A percentile compares a stretch with the other conserved stretches of the same genome.
Evolutionary conservation across 2,888 invertebrate species (phyloP).

Genomic region (Scaptomyza caliginosa): DNA sequence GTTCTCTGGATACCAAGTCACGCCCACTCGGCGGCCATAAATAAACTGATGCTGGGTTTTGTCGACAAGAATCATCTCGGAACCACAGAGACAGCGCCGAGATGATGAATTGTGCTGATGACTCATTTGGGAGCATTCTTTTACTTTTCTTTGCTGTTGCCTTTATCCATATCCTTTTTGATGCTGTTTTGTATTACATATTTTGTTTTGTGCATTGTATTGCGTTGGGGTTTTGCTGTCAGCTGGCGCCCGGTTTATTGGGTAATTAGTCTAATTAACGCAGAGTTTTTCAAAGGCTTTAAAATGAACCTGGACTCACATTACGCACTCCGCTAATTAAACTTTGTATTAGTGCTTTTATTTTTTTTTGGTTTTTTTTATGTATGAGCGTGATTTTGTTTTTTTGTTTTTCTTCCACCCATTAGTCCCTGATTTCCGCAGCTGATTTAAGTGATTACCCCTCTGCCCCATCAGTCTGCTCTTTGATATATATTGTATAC

Average conservation of each 20-base stretch:
- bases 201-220: conserved; percentile 14
- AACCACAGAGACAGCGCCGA: conserved; percentile 25
- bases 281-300: conserved; percentile 49
- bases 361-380: neutral
- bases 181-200: neutral
- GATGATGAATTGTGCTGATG: conserved; percentile 77
- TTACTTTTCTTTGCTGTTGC: conserved; percentile 12
- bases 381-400: too few species aligned
- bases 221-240: conserved; percentile 1
- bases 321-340: conserved; percentile 53
- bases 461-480: neutral
- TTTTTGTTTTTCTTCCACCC: conserved; percentile 7
- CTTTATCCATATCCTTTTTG: conserved; percentile 14
- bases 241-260: conserved; percentile 50
- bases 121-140: conserved; percentile 65
- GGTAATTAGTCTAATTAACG: conserved; percentile 72
- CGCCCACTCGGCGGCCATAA: conserved; percentile 34
- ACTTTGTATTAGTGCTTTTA: conserved; percentile 30
- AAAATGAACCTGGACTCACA: conserved; percentile 41
- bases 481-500: neutral
- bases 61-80: conserved; percentile 5
- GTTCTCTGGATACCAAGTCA: conserved; percentile 11
- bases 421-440: conserved; percentile 21
- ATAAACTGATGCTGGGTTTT: conserved; percentile 41
- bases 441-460: conserved; percentile 2